Conservation (phyloP, 2,888 invertebrate species). For the Acanthococcus lagerstroemiae region DNA sequence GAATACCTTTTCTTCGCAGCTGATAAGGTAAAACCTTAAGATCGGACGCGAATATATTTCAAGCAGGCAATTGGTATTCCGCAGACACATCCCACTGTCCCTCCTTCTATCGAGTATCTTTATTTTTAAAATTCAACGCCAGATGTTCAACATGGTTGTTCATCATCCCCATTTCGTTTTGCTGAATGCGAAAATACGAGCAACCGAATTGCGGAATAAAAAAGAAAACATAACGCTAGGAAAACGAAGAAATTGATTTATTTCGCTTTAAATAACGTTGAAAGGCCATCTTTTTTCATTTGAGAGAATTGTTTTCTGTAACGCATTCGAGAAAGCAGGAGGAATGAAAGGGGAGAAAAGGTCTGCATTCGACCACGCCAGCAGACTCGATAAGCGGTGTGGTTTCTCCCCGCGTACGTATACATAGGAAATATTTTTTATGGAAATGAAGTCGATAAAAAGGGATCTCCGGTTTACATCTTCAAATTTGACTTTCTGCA, state of each 20-base stretch:
- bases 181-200: not conserved
- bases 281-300: constrained; percentile 1
- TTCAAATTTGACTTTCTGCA: no score
- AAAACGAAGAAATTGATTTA: constrained; percentile 4
- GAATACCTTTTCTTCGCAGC: no score
- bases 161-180: not conserved
- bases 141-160: constrained; percentile 12
- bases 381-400: not conserved
- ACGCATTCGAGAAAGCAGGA: not conserved
- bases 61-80: constrained; percentile 20
- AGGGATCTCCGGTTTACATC: not conserved
- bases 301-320: not conserved
- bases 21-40: no score
- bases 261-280: constrained; percentile 7
- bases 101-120: not conserved
- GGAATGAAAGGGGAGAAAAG: not conserved
- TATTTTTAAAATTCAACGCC: constrained; percentile 16
- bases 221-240: constrained; percentile 1
- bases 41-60: no score
- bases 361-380: not conserved
- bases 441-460: not conserved
- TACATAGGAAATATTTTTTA: not conserved
- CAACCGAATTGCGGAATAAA: no score
- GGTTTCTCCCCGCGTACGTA: not conserved
- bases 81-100: constrained; percentile 1